Evolutionary conservation across 2,797 vertebrate genomes (phyloP).

Genomic region (Danio kyathit): DNA sequence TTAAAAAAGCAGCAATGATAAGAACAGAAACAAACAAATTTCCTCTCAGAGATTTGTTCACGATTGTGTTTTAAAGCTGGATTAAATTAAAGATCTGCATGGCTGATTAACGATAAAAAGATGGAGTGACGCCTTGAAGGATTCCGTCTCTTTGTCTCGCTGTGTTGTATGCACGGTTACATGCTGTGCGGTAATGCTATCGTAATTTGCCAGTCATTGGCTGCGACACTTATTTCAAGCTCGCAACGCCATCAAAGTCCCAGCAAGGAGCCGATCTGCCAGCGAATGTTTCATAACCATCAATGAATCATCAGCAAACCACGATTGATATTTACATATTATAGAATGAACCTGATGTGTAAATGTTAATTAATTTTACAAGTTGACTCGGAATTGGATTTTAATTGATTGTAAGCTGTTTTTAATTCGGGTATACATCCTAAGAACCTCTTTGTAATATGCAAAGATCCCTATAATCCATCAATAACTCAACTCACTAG

Average conservation of each 20-base stretch:
- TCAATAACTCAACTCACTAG: slow-evolving; percentile 45
- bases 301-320: slow-evolving; percentile 39
- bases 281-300: not conserved
- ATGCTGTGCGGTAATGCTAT: slow-evolving; percentile 59
- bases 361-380: not conserved
- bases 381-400: not conserved
- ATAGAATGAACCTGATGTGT: not conserved
- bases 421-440: not conserved
- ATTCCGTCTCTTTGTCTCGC: slow-evolving; percentile 14
- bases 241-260: slow-evolving; percentile 37
- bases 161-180: slow-evolving; percentile 39
- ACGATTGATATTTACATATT: not conserved
- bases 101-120: slow-evolving; percentile 39
- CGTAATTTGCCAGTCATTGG: slow-evolving; percentile 56
- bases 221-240: slow-evolving; percentile 43
- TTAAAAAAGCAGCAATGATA: slow-evolving; percentile 6
- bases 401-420: slow-evolving; percentile 5
- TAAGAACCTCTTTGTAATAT: slow-evolving; percentile 4
- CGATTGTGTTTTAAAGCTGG: not conserved
- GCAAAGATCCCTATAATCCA: slow-evolving; percentile 52
- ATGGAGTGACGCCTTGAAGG: slow-evolving; percentile 3
- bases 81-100: slow-evolving; percentile 25
- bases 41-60: not conserved
- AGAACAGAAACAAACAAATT: not conserved
- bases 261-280: slow-evolving; percentile 44